Evolutionary conservation across 2,888 invertebrate species (phyloP), one percentile per base, ranked within the genome.

Genomic region (Tineola bisselliella): DNA sequence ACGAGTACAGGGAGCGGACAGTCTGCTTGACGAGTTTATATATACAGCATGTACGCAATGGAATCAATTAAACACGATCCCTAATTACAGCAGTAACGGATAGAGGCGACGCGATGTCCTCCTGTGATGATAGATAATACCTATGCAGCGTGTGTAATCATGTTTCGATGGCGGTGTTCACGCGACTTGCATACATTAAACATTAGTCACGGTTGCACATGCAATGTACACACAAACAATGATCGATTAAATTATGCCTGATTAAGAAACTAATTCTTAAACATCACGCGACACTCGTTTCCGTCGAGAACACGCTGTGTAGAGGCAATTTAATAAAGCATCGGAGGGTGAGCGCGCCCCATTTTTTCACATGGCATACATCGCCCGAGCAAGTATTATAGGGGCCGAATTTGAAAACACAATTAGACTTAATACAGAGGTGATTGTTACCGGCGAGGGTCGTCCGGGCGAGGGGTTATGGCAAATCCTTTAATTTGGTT

Each of bases 381-480:
- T 72, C 80, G 77, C 79, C 74, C 69, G 69, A 66, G 61, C 69
- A 69, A 66, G 61, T 71, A 78, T 79, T 79, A 78, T 79, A 79
- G 80, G 84, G 83, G 79, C 76, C 72, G 79, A 83, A 84, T 84
- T 84, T 81, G 84, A 87, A 87, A 87, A 87, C 87, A 87, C 86
- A 87, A 87, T 87, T 87, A 87, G 84, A 86, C 81, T 84, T 87
- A 87, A 87, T 87, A 87, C 86, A 86, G 86, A 84, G 87, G 87
- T 87, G 87, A 87, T 87, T 84, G 87, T 84, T 78, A 80, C 79
- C 72, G 73, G 79, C 75, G 81, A 81, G 84, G 87, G 86, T 82
- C 80, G 76, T 1, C 70, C 65, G 66, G 12, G 68, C 76, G 81
- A 82, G 83, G 84, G 84, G 81, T 80, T 81, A 81, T 76, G 74